Base-by-base conservation (phyloP, 2,888 invertebrate genomes). In the Euphydryas editha region DNA sequence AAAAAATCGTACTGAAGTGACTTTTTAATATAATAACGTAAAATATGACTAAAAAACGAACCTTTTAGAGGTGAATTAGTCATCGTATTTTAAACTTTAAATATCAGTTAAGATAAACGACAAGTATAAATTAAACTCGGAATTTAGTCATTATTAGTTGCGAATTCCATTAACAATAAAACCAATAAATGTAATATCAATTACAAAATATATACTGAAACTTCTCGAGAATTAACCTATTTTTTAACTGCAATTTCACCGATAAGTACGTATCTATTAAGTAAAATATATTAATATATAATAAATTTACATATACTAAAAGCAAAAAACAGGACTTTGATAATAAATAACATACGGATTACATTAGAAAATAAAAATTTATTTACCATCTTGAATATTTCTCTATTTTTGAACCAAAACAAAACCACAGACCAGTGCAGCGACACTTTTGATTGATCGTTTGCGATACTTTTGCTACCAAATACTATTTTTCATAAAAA, bases 381-480 rank as follows among this genome's bases (percentile, higher is more conserved):
- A 83, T 72, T 90, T 91, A 91, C 91, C 91, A 91, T 91, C 86
- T 89, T 89, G 82, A 73, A 73, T 70, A 73, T 74, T 72, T 76
- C 69, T 59, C 61, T 49, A 69, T 62, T 72, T 68, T 73, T 75
- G 81, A 81, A 81, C 76, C 81, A 77, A 79, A 76, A 75, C 72
- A 68, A 74, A 56, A 37, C 51, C 49, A 67, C 62, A n/a, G n/a
- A n/a, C n/a, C n/a, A n/a, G n/a, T n/a, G n/a, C n/a, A n/a, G n/a
- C n/a, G n/a, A n/a, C n/a, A n/a, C n/a, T n/a, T n/a, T n/a, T n/a
- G n/a, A n/a, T n/a, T n/a, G n/a, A n/a, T n/a, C n/a, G n/a, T n/a
- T n/a, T n/a, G n/a, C n/a, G n/a, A n/a, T n/a, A n/a, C n/a, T n/a
- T n/a, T n/a, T n/a, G n/a, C n/a, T n/a, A n/a, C n/a, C n/a, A n/a